Percentiles rank a stretch among this genome's conserved stretches.
phyloP scores from a whole-genome alignment of 2,797 vertebrate species.

The Aphelocoma californica region DNA sequence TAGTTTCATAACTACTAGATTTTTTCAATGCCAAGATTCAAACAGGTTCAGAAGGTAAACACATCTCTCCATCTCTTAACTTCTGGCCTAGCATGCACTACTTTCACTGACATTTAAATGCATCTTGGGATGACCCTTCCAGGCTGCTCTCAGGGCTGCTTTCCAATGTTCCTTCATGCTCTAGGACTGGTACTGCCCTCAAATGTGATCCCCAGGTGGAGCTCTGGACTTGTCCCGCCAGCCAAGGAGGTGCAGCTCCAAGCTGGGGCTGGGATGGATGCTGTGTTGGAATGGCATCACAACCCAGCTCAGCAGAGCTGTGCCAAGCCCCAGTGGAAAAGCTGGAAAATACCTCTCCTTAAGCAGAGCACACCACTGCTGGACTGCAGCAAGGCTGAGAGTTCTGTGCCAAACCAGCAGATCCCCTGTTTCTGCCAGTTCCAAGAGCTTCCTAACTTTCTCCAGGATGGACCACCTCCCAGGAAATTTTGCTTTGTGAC shows the following conservation, averaged over 20 bases:
- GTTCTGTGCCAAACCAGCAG: not conserved
- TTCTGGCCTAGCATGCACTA: slow-evolving; percentile 4
- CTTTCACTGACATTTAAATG: slow-evolving; percentile 27
- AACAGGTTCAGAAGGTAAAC: slow-evolving; percentile 75
- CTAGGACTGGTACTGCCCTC: not conserved
- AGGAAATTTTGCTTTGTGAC: not conserved
- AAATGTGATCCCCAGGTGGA: not conserved
- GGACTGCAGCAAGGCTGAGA: not conserved
- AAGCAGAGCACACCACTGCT: not conserved
- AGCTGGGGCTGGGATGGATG: not conserved
- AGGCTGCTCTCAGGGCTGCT: slow-evolving; percentile 6
- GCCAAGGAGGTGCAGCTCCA: not conserved
- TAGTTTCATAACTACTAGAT: slow-evolving; percentile 84
- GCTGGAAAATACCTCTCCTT: not conserved
- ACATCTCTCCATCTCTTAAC: slow-evolving; percentile 3
- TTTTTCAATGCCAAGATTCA: slow-evolving; percentile 75
- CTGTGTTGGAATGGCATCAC: not conserved
- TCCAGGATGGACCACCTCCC: not conserved
- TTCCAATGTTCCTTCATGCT: not conserved
- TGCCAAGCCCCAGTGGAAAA: not conserved
- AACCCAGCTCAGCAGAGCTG: not conserved
- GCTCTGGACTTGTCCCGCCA: not conserved
- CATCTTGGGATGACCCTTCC: slow-evolving; percentile 42
- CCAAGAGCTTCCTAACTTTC: slow-evolving; percentile 38
- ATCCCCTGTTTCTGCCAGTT: not conserved